Base-by-base conservation (phyloP, 30 jellyfish, hydroid and myxozoan genomes). In the Pelagia noctiluca region DNA sequence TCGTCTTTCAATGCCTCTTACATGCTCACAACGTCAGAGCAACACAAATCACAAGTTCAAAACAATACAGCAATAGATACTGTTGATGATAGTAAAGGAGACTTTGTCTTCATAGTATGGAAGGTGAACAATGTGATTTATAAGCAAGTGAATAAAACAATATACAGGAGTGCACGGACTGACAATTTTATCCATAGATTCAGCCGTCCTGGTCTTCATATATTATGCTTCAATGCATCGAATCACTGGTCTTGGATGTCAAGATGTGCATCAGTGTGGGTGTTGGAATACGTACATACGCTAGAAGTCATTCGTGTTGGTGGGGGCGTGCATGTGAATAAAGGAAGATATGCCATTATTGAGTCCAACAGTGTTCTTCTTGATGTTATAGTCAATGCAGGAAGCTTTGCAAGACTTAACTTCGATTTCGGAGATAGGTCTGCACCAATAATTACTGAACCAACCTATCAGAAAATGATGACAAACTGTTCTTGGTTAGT, bases 331-430 rank as follows among this genome's bases (percentile, higher is more conserved):
- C 86, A 68, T 36, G 53, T 33, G 35, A 28, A 38, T 5, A 19
- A 60, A 13, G 92, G 92, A 42, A 25, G 16, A 25, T 82, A 82
- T 31, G 80, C 86, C 74, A 52, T 82, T 5, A 31, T 50, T 36
- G 71, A 52, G 76, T 30, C 50, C 34, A 50, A 42, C 0, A 4
- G 24, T n/a, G 42, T 82, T 23, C 83, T 50, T 33, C 19, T 69
- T 30, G 92, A 82, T 29, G 86, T 82, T 21, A 49, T 70, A 11
- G 86, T 82, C 1, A 82, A 68, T 35, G 92, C 92, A 3, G 92
- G 92, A 5, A 82, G 92, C 35, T 82, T 50, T 23, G 92, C 92
- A 2, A 62, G 25, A 2, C 52, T 82, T 16, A 80, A 46, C 26
- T 71, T 82, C 35, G 73, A 70, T 57, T 82, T 82, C 70, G 92